Evolutionary conservation across 2,797 vertebrate genomes (phyloP), one percentile per base, ranked within the genome.

Genomic region (Halcyon smyrnensis): DNA sequence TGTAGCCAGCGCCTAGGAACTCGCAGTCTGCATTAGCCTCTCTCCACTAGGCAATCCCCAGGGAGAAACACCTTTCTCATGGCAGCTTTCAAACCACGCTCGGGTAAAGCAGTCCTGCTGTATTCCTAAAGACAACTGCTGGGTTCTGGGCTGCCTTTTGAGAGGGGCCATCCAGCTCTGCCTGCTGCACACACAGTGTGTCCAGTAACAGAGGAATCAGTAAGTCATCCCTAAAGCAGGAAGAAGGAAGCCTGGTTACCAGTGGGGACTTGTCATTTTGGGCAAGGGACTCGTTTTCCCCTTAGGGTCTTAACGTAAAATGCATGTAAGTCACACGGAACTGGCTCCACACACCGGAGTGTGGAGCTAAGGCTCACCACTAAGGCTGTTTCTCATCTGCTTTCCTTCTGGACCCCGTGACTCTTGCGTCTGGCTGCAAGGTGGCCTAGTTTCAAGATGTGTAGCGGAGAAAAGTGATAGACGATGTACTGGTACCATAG

Each of bases 381-480:
- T 67, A 15, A 54, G 65, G 54, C 65, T 57, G 48, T 51, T 79
- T 70, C 75, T 84, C 63, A 16, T 71, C 82, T 37, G 48, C 64
- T 83, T 85, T 64, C 27, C 8, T 89, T 62, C 69, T 0, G 1
- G 63, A 54, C 76, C 65, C 54, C 2, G 0, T 48, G 82, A 27
- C 82, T 89, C 50, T 18, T 50, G 45, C 0, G 12, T 70, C 82
- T 94, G 87, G 68, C 76, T 93, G 73, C 68, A 91, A 39, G 28
- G 87, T 84, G 89, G 84, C 95, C 89, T 93, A 53, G n/a, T 89
- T 95, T 95, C 60, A 75, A 84, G 84, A 74, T 0, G 4, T 11
- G 36, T 41, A 79, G 53, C 8, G 4, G 70, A 53, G 70, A 69
- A 51, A 87, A 90, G 93, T 46, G 91, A 94, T 1, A 95, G 94